phyloP scores from a whole-genome alignment of 2,113 vertebrate species.

The Leptocoma aspasia region DNA sequence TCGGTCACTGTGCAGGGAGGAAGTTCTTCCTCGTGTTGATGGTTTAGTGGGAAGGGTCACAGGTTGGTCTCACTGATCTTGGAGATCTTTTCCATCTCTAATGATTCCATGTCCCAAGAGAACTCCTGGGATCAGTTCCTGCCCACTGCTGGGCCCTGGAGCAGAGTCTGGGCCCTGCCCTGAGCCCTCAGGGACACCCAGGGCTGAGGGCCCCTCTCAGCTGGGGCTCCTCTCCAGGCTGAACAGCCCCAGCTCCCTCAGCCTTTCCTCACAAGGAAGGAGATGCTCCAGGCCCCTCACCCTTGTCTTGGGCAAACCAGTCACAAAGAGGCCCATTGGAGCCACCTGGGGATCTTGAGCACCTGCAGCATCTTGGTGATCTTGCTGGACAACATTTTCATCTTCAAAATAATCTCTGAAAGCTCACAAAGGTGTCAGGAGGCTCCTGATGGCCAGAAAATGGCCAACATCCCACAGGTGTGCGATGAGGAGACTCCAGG shows the following conservation, averaged over 20 bases:
- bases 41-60: background rate
- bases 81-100: background rate
- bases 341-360: background rate
- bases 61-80: background rate
- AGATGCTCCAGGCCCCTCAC: background rate
- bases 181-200: background rate
- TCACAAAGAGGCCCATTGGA: background rate
- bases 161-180: background rate
- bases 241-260: background rate
- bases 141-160: background rate
- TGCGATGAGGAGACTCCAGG: background rate
- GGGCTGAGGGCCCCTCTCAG: background rate
- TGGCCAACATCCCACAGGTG: background rate
- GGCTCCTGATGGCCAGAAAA: background rate
- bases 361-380: background rate
- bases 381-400: background rate
- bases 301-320: background rate
- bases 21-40: background rate
- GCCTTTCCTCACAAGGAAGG: background rate
- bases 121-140: background rate
- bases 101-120: background rate
- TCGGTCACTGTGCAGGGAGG: fast-evolving
- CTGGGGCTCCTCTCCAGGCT: background rate
- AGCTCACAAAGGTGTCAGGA: background rate
- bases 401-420: background rate